Evolutionary conservation across 2,113 vertebrate genomes (phyloP), one percentile per base, ranked within the genome.

Genomic region (Agelaius phoeniceus): DNA sequence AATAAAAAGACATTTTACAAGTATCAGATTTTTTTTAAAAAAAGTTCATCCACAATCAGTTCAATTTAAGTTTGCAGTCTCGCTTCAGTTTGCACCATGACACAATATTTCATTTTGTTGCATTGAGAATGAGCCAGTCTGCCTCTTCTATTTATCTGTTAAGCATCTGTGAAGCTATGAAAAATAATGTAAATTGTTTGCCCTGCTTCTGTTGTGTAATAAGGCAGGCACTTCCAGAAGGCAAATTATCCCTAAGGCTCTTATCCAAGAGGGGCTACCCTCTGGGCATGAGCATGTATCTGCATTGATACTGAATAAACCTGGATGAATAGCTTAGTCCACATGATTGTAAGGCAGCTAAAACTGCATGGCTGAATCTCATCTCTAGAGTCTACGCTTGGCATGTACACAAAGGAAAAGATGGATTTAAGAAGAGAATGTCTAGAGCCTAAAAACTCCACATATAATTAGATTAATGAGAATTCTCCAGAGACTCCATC

Each of bases 381-480:
- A 63, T 92, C 59, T 79, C 90, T 71, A 22, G 63, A 86, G 51
- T 46, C n/a, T 74, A 5, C 8, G 35, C 28, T 86, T 88, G 79
- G 51, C 59, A 85, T 13, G n/a, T 35, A 65, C 23, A 65, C 41
- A 76, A 94, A 85, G 33, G 2, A 78, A 89, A 93, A 79, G 46
- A 80, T 43, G 67, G 49, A 76, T 95, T 62, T 88, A 73, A 77
- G 75, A 27, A 86, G 26, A 43, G 26, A 83, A 54, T 35, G 30
- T 74, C 88, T 94, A 90, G 41, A 77, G 39, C 67, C 30, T 89
- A 44, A 28, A 93, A 87, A 31, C 59, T 74, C 43, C 59, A 74
- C 33, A 15, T 77, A 54, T 74, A 92, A 83, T 92, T 89, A 92
- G 75, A 93, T 90, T 95, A 94, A 93, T 83, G 75, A 93, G 30